Evolutionary conservation across 2,888 invertebrate genomes (phyloP).

Genomic region (Sabellastarte sp.): DNA sequence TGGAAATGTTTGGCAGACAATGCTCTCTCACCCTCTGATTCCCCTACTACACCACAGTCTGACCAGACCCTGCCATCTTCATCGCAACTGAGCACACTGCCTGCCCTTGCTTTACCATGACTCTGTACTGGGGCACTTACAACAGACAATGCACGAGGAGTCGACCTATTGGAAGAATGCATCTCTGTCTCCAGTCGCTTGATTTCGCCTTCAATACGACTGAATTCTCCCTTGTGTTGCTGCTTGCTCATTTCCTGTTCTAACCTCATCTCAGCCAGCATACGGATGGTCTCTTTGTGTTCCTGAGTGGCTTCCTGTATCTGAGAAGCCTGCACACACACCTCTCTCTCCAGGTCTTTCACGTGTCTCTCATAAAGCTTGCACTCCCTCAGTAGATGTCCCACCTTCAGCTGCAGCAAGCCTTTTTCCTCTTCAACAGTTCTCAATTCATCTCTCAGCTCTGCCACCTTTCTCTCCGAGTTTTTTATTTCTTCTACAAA

Average conservation of each 20-base stretch:
- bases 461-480: constrained; percentile 9
- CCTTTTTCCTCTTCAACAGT: constrained; percentile 18
- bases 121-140: constrained; percentile 1
- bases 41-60: background rate
- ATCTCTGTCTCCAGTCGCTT: constrained; percentile 14
- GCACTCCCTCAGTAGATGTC: constrained; percentile 18
- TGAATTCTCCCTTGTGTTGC: constrained; percentile 17
- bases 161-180: background rate
- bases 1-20: constrained; percentile 15
- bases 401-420: constrained; percentile 16
- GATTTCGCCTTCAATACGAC: constrained; percentile 15
- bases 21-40: constrained; percentile 1
- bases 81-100: background rate
- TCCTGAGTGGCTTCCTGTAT: constrained; percentile 20
- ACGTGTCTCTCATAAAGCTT: constrained; percentile 21
- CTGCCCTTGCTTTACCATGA: background rate
- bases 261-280: constrained; percentile 21
- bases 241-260: constrained; percentile 13
- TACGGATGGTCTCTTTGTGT: constrained; percentile 22
- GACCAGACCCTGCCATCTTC: background rate
- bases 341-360: constrained; percentile 14
- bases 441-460: constrained; percentile 12
- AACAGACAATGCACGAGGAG: constrained; percentile 6
- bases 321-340: constrained; percentile 12
- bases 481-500: constrained; percentile 15